phyloP scores from a whole-genome alignment of 2,797 vertebrate genomes.

The Bradypodion ventrale region DNA sequence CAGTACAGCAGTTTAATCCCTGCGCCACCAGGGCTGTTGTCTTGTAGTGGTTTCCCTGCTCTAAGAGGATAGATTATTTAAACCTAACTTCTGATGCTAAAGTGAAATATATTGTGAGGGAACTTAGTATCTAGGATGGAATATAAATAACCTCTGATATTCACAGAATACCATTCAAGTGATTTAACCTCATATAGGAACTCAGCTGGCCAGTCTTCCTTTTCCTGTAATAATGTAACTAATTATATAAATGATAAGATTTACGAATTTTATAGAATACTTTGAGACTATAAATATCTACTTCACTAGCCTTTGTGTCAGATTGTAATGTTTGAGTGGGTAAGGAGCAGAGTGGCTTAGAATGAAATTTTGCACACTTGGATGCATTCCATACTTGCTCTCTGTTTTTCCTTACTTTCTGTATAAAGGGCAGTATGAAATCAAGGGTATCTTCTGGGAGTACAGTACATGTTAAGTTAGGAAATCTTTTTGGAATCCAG shows the following conservation, averaged over 20 bases:
- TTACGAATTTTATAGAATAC: background rate
- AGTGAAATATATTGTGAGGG: background rate
- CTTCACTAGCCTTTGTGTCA: background rate
- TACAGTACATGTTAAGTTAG: too few species aligned
- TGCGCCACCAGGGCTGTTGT: too few species aligned
- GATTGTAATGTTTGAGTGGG: too few species aligned
- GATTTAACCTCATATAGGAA: background rate
- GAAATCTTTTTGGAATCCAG: background rate
- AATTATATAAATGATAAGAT: background rate
- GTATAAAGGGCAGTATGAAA: background rate
- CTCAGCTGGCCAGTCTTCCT: background rate
- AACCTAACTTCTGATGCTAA: background rate
- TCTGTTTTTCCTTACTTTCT: background rate
- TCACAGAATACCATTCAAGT: background rate
- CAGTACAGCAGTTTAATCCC: too few species aligned
- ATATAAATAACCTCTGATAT: background rate
- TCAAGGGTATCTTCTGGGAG: background rate
- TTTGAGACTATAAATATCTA: background rate
- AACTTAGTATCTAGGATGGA: background rate
- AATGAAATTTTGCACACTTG: background rate
- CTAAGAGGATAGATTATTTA: background rate
- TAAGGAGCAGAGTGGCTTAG: background rate
- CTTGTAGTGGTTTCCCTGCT: background rate
- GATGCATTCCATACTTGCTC: too few species aligned
- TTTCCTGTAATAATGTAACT: background rate